A percentile compares a stretch with the other conserved stretches of the same genome.
Conservation (phyloP, 2,113 vertebrate genomes). For the Micromys minutus region DNA sequence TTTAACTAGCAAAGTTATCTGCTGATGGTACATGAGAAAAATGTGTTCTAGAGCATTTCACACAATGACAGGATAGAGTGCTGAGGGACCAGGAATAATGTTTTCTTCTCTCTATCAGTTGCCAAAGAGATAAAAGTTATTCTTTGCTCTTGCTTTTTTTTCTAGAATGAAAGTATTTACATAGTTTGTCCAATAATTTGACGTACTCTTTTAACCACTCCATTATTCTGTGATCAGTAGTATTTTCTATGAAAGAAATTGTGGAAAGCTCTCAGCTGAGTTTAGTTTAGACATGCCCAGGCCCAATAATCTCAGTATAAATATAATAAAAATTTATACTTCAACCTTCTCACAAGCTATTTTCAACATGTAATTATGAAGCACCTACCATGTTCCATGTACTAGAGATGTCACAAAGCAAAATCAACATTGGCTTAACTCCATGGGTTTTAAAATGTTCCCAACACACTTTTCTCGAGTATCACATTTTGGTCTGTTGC, state of each 20-base stretch:
- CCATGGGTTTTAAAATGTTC: not conserved
- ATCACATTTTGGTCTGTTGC: not conserved
- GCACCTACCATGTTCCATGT: not conserved
- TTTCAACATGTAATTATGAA: not conserved
- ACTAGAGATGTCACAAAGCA: not conserved
- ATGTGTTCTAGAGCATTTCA: not conserved
- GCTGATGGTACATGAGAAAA: not conserved
- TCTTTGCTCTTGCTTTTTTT: constrained; percentile 13
- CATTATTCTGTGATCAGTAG: not conserved
- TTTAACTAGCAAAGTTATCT: not conserved
- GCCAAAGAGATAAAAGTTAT: not conserved
- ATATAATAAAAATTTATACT: not conserved
- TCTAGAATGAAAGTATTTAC: not conserved
- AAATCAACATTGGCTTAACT: not conserved
- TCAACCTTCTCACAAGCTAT: not conserved
- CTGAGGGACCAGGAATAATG: not conserved
- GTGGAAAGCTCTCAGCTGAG: not conserved
- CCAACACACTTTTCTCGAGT: not conserved
- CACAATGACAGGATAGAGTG: not conserved
- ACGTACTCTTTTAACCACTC: not conserved
- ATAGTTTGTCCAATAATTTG: not conserved
- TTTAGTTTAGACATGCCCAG: not conserved
- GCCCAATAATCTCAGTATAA: not conserved
- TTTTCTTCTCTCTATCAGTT: not conserved
- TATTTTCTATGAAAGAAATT: constrained; percentile 3